Percentiles rank a stretch among this genome's conserved stretches.
phyloP scores from a whole-genome alignment of 2,113 vertebrate genomes.

The Chaetodon auriga region DNA sequence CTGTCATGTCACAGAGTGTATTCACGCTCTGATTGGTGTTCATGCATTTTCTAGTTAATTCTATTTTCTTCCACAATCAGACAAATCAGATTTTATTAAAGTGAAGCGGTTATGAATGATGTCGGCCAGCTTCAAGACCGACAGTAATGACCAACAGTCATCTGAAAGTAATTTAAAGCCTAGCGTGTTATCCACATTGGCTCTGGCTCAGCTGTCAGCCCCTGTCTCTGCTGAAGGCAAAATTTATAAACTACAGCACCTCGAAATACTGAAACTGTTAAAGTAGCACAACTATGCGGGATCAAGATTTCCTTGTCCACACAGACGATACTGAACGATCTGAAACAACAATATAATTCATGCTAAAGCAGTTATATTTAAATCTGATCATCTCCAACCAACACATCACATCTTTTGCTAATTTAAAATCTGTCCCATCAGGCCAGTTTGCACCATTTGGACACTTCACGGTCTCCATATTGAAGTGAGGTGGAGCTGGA shows the following conservation, averaged over 20 bases:
- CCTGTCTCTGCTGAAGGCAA: constrained; percentile 11
- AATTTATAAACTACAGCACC: not conserved
- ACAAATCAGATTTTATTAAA: constrained; percentile 40
- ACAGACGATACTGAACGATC: not conserved
- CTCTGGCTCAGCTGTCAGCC: constrained; percentile 42
- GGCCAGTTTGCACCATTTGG: not conserved
- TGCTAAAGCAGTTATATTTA: not conserved
- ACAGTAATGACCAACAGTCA: constrained; percentile 57
- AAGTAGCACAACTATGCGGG: not conserved
- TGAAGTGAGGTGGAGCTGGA: not conserved
- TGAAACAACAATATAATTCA: not conserved
- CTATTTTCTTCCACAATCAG: constrained; percentile 53
- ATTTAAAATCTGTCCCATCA: not conserved
- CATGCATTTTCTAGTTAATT: constrained; percentile 23
- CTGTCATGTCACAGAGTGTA: constrained; percentile 24
- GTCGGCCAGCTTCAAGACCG: constrained; percentile 12
- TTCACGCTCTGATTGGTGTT: constrained; percentile 24
- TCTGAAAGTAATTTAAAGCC: constrained; percentile 53
- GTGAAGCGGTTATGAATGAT: constrained; percentile 24
- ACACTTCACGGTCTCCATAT: not conserved
- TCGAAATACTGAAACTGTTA: not conserved
- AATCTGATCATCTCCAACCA: not conserved
- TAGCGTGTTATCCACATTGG: constrained; percentile 30
- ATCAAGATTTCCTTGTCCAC: not conserved
- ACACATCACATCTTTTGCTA: not conserved